These are phyloP conservation scores for Perca fluviatilis DNA, from an alignment of 2,113 vertebrate genomes.

Conservation along the genomic window DNA sequence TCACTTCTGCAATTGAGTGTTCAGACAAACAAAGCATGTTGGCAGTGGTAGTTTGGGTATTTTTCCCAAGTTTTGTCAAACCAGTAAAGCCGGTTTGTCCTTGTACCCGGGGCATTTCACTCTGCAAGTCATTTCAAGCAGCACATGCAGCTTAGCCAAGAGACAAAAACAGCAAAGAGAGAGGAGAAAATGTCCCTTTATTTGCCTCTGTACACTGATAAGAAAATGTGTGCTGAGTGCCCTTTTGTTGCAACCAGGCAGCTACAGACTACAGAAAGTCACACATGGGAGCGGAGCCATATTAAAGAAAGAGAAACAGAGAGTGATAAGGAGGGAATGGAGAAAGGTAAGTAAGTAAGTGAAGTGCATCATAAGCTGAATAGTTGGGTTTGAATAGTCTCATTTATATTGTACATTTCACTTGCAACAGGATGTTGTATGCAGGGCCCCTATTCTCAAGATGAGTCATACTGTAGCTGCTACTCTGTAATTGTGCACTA, in stretches of 20 bases:
- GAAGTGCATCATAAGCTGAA: neutral
- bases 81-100: slow-evolving; percentile 52
- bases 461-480: neutral
- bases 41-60: neutral
- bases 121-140: slow-evolving; percentile 44
- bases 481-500: neutral
- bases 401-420: neutral
- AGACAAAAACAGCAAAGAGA: slow-evolving; percentile 27
- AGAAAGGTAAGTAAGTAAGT: neutral
- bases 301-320: neutral
- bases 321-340: neutral
- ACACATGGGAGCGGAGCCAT: neutral
- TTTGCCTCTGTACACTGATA: slow-evolving; percentile 8
- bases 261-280: neutral
- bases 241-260: slow-evolving; percentile 12
- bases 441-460: neutral
- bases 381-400: neutral
- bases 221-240: slow-evolving; percentile 7
- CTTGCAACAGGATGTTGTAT: neutral
- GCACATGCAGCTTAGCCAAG: neutral
- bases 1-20: neutral
- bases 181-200: neutral
- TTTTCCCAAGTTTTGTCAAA: slow-evolving; percentile 38
- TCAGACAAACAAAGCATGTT: neutral
- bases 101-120: neutral